Percentiles rank a stretch among this genome's conserved stretches.
Conservation (phyloP, 2,797 vertebrate genomes). For the Eremophila alpestris region DNA sequence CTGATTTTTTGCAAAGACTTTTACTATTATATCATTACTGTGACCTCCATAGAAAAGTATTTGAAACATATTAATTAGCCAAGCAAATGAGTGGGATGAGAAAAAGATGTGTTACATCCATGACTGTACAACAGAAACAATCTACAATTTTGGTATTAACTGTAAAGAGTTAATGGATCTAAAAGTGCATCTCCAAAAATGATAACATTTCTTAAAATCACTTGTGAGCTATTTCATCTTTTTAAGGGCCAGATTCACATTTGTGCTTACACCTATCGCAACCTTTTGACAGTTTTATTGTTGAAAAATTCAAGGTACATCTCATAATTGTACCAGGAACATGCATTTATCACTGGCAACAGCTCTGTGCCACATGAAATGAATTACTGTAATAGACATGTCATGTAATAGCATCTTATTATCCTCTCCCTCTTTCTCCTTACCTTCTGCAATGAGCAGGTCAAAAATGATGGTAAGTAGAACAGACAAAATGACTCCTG, state of each 20-base stretch:
- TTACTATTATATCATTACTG: neutral
- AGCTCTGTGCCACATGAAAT: slow-evolving; percentile 55
- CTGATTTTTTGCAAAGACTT: neutral
- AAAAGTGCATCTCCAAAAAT: slow-evolving; percentile 21
- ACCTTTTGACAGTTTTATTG: slow-evolving; percentile 69
- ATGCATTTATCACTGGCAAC: slow-evolving; percentile 70
- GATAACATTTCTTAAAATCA: slow-evolving; percentile 25
- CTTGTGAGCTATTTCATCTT: slow-evolving; percentile 39
- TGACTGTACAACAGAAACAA: neutral
- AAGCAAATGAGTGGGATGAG: neutral
- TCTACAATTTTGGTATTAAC: neutral
- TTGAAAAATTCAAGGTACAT: slow-evolving; percentile 66
- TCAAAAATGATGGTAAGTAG: slow-evolving; percentile 59
- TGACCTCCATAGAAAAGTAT: neutral
- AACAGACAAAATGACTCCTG: slow-evolving; percentile 47
- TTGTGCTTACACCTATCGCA: slow-evolving; percentile 48
- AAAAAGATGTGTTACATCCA: neutral
- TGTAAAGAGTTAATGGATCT: neutral
- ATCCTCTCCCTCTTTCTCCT: slow-evolving; percentile 59
- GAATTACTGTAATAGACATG: slow-evolving; percentile 72
- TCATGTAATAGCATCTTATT: slow-evolving; percentile 72
- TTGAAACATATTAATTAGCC: neutral
- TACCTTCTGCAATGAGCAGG: slow-evolving; percentile 61
- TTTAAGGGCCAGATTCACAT: slow-evolving; percentile 20
- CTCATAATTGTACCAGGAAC: slow-evolving; percentile 71